A percentile compares a stretch with the other conserved stretches of the same genome.
These are phyloP conservation scores for Macrosoma leucophasiata DNA, from an alignment of 2,888 invertebrate species.

Conservation along the genomic window DNA sequence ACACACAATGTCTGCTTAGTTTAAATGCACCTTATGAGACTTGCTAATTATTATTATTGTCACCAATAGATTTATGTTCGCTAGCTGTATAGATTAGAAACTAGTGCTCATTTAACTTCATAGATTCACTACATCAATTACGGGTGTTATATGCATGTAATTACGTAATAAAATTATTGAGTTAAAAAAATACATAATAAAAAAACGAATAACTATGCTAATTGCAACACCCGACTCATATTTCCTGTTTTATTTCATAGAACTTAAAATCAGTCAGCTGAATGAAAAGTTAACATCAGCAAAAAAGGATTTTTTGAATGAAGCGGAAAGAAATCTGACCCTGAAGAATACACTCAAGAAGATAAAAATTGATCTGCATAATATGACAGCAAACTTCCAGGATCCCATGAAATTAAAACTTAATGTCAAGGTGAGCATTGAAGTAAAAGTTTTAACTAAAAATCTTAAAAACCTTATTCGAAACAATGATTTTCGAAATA, in stretches of 20 bases:
- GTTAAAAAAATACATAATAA: no score
- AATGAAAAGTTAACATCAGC: conserved; percentile 85
- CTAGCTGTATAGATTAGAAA: no score
- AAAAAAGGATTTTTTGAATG: conserved; percentile 81
- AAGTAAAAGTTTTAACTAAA: no score
- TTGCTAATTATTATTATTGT: no score
- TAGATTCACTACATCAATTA: not conserved
- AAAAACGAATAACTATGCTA: no score
- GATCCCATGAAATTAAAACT: conserved; percentile 79
- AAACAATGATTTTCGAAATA: not conserved
- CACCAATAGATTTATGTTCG: no score
- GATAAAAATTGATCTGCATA: conserved; percentile 88
- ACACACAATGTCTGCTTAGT: no score
- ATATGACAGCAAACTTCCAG: conserved; percentile 85
- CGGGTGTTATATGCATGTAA: conserved; percentile 13
- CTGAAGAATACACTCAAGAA: conserved; percentile 80
- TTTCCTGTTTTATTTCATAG: conserved; percentile 58
- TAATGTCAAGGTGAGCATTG: conserved; percentile 65
- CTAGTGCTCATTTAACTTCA: not conserved
- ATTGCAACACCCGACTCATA: no score
- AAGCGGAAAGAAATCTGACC: conserved; percentile 76
- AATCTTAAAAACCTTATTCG: no score
- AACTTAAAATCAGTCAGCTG: conserved; percentile 84
- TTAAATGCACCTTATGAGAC: no score
- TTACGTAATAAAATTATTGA: not conserved